Conservation (phyloP, 2,888 invertebrate genomes). For the Deilephila elpenor region DNA sequence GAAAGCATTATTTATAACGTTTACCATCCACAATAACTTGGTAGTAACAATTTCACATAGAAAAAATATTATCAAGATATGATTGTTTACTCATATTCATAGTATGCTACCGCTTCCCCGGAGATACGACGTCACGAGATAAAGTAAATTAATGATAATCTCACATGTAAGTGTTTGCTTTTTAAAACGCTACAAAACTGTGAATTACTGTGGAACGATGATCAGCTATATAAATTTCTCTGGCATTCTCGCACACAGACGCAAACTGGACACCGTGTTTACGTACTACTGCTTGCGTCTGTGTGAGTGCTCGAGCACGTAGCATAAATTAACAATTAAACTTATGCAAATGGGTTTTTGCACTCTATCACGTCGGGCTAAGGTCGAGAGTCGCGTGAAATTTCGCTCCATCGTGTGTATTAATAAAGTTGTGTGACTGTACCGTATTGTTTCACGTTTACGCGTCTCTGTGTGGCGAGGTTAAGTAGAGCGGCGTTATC, state of each 20-base stretch:
- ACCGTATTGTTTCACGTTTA: constrained; percentile 85
- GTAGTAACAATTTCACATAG: background rate
- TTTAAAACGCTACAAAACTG: constrained; percentile 77
- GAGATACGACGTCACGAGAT: constrained; percentile 42
- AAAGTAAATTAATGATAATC: constrained; percentile 69
- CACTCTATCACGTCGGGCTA: constrained; percentile 50
- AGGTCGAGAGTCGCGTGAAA: constrained; percentile 46
- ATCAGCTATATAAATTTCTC: constrained; percentile 80
- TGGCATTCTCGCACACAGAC: constrained; percentile 77
- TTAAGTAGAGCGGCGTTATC: constrained; percentile 85
- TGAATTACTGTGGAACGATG: constrained; percentile 77
- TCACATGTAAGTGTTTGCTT: constrained; percentile 68
- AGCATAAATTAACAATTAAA: constrained; percentile 50
- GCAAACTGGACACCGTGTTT: constrained; percentile 49
- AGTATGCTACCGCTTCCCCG: constrained; percentile 27
- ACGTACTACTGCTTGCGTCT: constrained; percentile 56
- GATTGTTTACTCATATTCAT: constrained; percentile 29
- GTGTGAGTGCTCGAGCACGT: constrained; percentile 70
- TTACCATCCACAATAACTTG: background rate
- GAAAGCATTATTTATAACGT: background rate
- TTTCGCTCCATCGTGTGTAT: constrained; percentile 52
- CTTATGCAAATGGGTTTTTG: constrained; percentile 30
- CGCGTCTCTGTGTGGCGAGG: constrained; percentile 82
- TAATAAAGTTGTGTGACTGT: constrained; percentile 75
- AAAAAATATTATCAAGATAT: constrained; percentile 27